Conservation (phyloP, 2,888 invertebrate genomes). For the Eupithecia subumbrata region DNA sequence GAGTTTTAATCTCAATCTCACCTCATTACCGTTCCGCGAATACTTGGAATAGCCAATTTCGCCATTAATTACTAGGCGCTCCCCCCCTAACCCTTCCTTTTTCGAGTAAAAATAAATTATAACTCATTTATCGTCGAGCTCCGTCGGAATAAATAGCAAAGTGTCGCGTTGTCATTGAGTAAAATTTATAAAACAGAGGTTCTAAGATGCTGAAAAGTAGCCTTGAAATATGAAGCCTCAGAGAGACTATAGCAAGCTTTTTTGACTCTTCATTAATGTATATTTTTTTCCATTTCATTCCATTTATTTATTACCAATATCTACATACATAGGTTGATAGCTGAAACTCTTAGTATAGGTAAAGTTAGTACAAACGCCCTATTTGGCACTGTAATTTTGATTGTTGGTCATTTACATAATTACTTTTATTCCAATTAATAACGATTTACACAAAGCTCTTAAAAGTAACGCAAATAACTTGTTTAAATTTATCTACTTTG, state of each 20-base stretch:
- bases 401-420: no score
- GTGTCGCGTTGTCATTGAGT: conserved; percentile 46
- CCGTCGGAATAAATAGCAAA: conserved; percentile 37
- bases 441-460: no score
- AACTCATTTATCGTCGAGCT: conserved; percentile 78
- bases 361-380: no score
- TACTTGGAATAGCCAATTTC: conserved; percentile 82
- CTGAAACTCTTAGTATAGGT: no score
- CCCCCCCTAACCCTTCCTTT: conserved; percentile 77
- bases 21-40: conserved; percentile 81
- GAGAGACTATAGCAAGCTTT: background rate
- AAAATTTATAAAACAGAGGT: background rate
- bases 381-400: no score
- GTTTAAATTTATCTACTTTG: no score
- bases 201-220: background rate
- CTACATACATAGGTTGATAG: no score
- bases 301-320: no score
- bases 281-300: no score
- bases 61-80: conserved; percentile 78
- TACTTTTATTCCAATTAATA: no score
- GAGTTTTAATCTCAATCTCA: conserved; percentile 83
- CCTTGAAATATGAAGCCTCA: background rate
- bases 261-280: background rate
- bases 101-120: conserved; percentile 83
- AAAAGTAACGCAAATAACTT: no score